These are phyloP conservation scores for Lagocephalus sceleratus DNA, from an alignment of 2,797 vertebrate species.

Conservation along the genomic window DNA sequence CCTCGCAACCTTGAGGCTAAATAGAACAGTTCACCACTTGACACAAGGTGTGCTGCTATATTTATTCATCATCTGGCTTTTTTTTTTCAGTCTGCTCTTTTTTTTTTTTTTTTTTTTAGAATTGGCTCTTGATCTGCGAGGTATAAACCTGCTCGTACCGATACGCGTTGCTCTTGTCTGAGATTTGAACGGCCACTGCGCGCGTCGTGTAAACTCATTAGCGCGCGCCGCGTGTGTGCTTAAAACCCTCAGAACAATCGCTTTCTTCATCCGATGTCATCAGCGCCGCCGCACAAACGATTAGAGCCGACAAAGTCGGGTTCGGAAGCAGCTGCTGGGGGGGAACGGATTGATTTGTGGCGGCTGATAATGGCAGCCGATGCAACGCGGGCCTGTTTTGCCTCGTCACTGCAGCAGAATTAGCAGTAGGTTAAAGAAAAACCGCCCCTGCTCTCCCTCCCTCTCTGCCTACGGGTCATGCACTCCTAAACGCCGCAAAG, in stretches of 20 bases:
- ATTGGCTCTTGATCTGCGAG: too few species aligned
- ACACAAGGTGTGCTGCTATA: constrained; percentile 18
- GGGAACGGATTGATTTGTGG: not conserved
- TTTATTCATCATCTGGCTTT: constrained; percentile 10
- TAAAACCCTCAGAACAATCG: too few species aligned
- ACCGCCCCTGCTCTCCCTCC: constrained; percentile 32
- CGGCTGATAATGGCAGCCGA: constrained; percentile 28
- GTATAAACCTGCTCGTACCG: too few species aligned
- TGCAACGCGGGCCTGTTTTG: constrained; percentile 36
- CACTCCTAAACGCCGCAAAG: constrained; percentile 20
- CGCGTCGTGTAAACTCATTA: too few species aligned
- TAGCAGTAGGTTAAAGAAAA: constrained; percentile 34
- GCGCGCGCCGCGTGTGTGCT: too few species aligned
- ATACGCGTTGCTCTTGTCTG: too few species aligned
- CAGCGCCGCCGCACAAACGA: too few species aligned
- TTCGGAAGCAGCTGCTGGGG: not conserved
- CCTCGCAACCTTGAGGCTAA: constrained; percentile 49
- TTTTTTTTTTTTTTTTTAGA: not conserved
- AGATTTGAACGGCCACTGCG: too few species aligned
- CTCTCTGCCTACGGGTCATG: constrained; percentile 26
- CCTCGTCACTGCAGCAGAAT: constrained; percentile 49
- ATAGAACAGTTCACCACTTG: constrained; percentile 37
- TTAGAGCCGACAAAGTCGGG: not conserved
- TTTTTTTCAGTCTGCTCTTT: not conserved
- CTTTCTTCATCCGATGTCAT: too few species aligned